Evolutionary conservation across 2,113 vertebrate species (phyloP).

Genomic region (Hyperopisus bebe): DNA sequence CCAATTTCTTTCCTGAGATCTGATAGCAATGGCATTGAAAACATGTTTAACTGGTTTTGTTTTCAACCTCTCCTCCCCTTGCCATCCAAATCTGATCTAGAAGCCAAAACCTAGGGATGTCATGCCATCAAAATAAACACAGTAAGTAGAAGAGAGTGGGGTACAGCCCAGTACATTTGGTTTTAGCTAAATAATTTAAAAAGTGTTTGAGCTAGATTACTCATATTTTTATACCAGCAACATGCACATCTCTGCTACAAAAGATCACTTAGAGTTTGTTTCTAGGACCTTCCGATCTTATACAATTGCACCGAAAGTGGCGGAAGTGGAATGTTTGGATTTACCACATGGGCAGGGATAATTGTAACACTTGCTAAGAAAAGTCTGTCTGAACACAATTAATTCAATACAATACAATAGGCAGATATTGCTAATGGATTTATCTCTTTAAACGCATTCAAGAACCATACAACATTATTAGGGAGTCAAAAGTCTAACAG

Average conservation of each 20-base stretch:
- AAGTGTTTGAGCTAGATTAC: neutral
- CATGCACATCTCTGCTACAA: neutral
- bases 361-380: neutral
- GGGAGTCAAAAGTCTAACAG: neutral
- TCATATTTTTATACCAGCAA: neutral
- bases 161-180: neutral
- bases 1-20: neutral
- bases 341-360: neutral
- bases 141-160: neutral
- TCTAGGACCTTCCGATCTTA: neutral
- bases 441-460: neutral
- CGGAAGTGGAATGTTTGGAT: neutral
- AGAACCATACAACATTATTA: neutral
- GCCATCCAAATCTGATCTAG: neutral
- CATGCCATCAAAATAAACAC: neutral
- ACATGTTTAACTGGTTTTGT: slow-evolving; percentile 24
- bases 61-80: slow-evolving; percentile 31
- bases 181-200: neutral
- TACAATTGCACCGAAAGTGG: neutral
- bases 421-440: neutral
- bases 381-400: neutral
- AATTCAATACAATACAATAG: neutral
- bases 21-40: slow-evolving; percentile 20
- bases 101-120: neutral
- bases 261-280: neutral